phyloP scores from a whole-genome alignment of 2,113 vertebrate species.

The Prionailurus viverrinus region DNA sequence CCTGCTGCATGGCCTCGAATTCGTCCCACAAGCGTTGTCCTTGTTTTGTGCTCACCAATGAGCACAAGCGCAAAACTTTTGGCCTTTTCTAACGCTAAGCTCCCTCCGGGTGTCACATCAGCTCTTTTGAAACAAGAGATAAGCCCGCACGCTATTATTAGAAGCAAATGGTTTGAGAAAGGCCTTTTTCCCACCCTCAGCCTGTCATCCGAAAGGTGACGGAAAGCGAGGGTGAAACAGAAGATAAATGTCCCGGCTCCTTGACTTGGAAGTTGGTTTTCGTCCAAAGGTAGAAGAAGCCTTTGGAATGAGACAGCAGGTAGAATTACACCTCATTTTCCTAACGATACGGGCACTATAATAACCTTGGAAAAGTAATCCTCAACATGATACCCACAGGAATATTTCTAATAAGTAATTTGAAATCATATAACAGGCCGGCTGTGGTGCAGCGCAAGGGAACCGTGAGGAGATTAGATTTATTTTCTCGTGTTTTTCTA shows the following conservation, averaged over 20 bases:
- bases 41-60: background rate
- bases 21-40: background rate
- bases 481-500: conserved; percentile 67
- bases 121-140: conserved; percentile 34
- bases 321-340: conserved; percentile 63
- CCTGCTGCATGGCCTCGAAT: background rate
- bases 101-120: background rate
- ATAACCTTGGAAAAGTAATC: conserved; percentile 70
- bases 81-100: background rate
- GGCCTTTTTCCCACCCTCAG: background rate
- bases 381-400: conserved; percentile 58
- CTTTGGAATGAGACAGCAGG: conserved; percentile 48
- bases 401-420: conserved; percentile 72
- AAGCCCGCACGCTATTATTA: background rate
- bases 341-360: conserved; percentile 42
- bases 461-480: conserved; percentile 71
- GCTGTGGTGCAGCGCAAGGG: conserved; percentile 20
- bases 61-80: background rate
- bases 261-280: conserved; percentile 18
- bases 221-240: conserved; percentile 17
- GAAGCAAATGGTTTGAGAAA: conserved; percentile 42
- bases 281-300: conserved; percentile 39
- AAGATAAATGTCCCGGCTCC: conserved; percentile 6
- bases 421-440: conserved; percentile 68
- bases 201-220: conserved; percentile 18